Conservation (phyloP, 2,113 vertebrate species). For the Malurus cyaneus region DNA sequence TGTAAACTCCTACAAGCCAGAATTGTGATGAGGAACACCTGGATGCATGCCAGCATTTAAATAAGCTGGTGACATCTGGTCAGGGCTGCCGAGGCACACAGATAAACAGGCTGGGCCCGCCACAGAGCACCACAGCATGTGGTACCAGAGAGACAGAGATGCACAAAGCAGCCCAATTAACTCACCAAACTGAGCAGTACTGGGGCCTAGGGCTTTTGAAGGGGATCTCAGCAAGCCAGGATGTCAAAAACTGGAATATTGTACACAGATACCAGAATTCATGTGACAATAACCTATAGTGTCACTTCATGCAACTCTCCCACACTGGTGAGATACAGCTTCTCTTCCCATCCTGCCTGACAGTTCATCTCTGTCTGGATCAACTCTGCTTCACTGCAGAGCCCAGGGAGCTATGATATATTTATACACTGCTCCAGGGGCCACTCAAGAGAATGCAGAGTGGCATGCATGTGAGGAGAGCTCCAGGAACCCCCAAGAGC, state of each 20-base stretch:
- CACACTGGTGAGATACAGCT: not conserved
- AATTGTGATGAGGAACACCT: not conserved
- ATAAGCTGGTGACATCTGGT: slow-evolving; percentile 53
- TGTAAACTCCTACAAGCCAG: slow-evolving; percentile 47
- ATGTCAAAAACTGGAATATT: not conserved
- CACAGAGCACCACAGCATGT: not conserved
- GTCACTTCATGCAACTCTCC: not conserved
- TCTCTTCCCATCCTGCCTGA: not conserved
- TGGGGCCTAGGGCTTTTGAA: not conserved
- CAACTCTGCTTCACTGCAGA: not conserved
- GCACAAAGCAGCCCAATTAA: slow-evolving; percentile 29
- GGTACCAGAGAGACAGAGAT: not conserved
- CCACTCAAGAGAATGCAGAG: not conserved
- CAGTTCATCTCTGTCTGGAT: not conserved
- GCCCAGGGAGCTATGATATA: not conserved
- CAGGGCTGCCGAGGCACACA: not conserved
- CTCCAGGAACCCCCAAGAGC: not conserved
- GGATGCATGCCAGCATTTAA: slow-evolving; percentile 35
- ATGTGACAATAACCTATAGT: not conserved
- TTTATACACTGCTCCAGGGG: not conserved
- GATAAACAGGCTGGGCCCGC: slow-evolving; percentile 11
- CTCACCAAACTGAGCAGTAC: not conserved
- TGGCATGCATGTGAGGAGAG: not conserved
- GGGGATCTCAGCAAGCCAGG: not conserved
- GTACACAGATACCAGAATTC: not conserved